Percentiles rank a stretch among this genome's conserved stretches.
These are phyloP conservation scores for Gymnorhina tibicen DNA, from an alignment of 2,113 vertebrate genomes.

Conservation along the genomic window DNA sequence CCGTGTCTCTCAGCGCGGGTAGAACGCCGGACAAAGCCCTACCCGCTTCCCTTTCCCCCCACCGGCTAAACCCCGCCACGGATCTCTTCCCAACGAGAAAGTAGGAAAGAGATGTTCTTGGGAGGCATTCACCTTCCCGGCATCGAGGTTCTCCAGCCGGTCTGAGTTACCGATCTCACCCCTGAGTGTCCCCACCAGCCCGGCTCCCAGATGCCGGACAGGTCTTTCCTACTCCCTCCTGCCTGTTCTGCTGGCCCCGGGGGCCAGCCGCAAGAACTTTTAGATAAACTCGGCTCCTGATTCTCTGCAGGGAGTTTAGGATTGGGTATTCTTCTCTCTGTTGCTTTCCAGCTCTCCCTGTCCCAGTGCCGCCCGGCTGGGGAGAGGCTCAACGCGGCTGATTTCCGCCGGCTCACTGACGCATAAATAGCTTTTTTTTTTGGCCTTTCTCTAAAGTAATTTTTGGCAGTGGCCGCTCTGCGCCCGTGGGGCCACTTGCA, in stretches of 20 bases:
- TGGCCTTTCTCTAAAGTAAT: background rate
- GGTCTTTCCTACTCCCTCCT: background rate
- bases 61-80: fast-evolving
- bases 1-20: background rate
- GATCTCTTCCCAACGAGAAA: background rate
- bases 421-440: background rate
- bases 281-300: background rate
- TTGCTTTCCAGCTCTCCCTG: background rate
- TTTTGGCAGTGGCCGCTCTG: background rate
- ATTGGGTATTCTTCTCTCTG: background rate
- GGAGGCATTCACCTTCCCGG: background rate
- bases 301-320: background rate
- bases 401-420: background rate
- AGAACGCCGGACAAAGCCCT: background rate
- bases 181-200: background rate
- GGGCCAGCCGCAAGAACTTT: background rate
- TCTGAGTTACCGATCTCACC: background rate
- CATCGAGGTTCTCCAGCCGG: background rate
- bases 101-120: background rate
- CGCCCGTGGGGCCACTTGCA: background rate
- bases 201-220: background rate
- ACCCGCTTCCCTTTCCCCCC: background rate
- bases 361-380: background rate
- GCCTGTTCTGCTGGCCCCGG: background rate
- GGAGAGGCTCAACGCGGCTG: background rate